Base-by-base conservation (phyloP, 2,797 vertebrate genomes). In the Chelon auratus region DNA sequence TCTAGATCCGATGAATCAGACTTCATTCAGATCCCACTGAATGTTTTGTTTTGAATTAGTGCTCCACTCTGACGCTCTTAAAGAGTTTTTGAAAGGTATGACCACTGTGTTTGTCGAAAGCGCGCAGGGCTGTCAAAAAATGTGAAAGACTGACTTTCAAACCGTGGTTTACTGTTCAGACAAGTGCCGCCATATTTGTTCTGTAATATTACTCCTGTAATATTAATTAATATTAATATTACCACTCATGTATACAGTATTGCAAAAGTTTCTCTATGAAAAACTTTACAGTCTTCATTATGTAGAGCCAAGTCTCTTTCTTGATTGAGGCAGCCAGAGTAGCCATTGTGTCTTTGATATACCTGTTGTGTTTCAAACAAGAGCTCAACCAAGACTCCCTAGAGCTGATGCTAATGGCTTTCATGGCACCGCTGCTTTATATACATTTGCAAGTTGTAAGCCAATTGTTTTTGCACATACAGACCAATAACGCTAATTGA, bases 21-120 rank as follows among this genome's bases (percentile, higher is more conserved):
- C 78, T 75, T 84, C 75, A 81, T 89, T 91, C 82, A 83, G 48
- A 65, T 72, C 55, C 72, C 22, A 40, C 69, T 39, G 26, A 13
- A 39, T 12, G 50, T 70, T 77, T 88, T 91, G 84, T 84, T 87
- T 78, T 33, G 30, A 0, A 2, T 56, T 67, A 51, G 59, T 55
- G 55, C 72, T 61, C 26, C 51, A 4, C 58, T 64, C 66, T 10
- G 53, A 69, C 47, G 36, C 18, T 67, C 59, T 70, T 65, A 51
- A n/a, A 1, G 55, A 56, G 67, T 55, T 60, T 78, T 77, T 56
- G 12, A 77, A 69, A 73, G 67, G 74, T 39, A 53, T 79, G 85
- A 86, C 72, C 57, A 47, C 37, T 26, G 18, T 37, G 42, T 57
- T n/a, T 33, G 70, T 8, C 0, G 26, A 50, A 42, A 26, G 43